phyloP scores from a whole-genome alignment of 2,113 vertebrate species.

The Columbina picui region DNA sequence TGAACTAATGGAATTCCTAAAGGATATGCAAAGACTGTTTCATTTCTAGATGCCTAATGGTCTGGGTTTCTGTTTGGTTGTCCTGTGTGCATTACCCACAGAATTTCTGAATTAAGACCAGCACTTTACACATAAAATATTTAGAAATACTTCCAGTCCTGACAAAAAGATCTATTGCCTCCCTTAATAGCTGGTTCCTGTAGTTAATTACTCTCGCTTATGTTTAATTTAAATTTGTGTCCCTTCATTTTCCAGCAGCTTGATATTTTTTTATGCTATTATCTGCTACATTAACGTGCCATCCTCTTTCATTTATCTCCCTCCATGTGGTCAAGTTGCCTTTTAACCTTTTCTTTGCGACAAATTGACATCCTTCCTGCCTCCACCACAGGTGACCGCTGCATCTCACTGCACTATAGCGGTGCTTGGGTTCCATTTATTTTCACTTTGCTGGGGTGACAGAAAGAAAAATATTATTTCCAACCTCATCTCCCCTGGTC shows the following conservation, averaged over 20 bases:
- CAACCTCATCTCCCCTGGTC: neutral
- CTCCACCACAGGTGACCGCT: neutral
- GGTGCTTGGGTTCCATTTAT: neutral
- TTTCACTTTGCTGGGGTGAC: neutral
- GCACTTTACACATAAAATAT: slow-evolving; percentile 13
- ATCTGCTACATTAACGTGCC: neutral
- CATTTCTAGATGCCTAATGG: neutral
- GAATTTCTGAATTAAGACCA: slow-evolving; percentile 13
- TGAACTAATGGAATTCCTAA: slow-evolving; percentile 32
- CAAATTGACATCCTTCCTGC: neutral
- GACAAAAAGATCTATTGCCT: slow-evolving; percentile 6
- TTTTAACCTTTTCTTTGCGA: neutral
- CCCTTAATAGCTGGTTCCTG: neutral
- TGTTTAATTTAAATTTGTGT: slow-evolving; percentile 7
- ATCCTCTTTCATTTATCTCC: neutral
- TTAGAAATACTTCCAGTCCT: neutral
- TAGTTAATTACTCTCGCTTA: slow-evolving; percentile 4
- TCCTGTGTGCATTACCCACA: neutral
- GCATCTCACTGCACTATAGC: neutral
- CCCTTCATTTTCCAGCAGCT: neutral
- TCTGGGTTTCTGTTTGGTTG: neutral
- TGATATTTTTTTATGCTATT: neutral
- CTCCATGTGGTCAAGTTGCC: neutral
- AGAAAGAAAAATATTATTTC: neutral
- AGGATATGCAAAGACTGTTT: neutral